These are phyloP conservation scores for Oeneis ivallda DNA, from an alignment of 2,888 invertebrate species.

Conservation along the genomic window DNA sequence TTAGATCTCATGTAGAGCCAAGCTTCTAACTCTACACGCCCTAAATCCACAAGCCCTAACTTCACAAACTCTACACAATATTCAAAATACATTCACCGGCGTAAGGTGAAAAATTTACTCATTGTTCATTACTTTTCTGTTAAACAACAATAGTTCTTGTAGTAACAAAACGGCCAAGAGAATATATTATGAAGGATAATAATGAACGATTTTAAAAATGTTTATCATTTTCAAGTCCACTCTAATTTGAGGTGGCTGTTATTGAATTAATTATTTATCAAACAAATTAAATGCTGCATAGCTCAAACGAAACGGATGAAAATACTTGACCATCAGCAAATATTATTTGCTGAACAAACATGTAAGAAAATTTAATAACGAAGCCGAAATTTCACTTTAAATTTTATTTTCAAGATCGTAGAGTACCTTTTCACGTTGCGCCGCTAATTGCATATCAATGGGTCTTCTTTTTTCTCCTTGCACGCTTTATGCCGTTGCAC, in stretches of 20 bases:
- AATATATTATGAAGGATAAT: neutral
- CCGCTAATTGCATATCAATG: slow-evolving; percentile 22
- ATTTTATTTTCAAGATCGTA: neutral
- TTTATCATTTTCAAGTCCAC: neutral
- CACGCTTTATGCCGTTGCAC: slow-evolving; percentile 9
- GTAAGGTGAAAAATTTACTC: too few species aligned
- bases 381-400: neutral
- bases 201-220: neutral
- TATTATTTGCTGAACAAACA: slow-evolving; percentile 16
- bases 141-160: neutral
- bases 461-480: slow-evolving; percentile 19
- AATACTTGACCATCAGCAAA: slow-evolving; percentile 16
- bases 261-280: neutral
- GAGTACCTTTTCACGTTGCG: slow-evolving; percentile 10
- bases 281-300: neutral
- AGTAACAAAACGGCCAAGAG: too few species aligned
- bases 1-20: too few species aligned
- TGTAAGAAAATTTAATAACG: slow-evolving; percentile 10
- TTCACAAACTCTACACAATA: too few species aligned
- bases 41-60: too few species aligned
- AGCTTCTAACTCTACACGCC: too few species aligned
- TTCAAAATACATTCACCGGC: too few species aligned
- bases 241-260: neutral
- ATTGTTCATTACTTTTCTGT: neutral
- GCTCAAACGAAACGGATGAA: slow-evolving; percentile 8